Percentiles rank a stretch among this genome's conserved stretches.
Conservation (phyloP, 2,113 vertebrate species). For the Zosterops japonicus region DNA sequence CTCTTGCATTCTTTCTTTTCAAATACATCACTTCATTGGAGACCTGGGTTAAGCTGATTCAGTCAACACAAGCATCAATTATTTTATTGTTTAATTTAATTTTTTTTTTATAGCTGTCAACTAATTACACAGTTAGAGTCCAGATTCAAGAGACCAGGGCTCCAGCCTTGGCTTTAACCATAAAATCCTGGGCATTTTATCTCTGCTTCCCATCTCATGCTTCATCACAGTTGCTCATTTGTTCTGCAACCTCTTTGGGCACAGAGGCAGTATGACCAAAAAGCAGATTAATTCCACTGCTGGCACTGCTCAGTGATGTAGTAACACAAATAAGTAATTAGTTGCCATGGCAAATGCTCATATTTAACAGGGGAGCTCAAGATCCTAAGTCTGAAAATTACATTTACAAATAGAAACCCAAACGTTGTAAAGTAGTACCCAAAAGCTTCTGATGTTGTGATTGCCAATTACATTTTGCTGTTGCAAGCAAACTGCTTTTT, state of each 20-base stretch:
- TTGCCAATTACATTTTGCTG: background rate
- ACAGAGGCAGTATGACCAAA: background rate
- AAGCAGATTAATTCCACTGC: background rate
- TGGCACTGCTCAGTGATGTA: background rate
- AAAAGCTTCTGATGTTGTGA: background rate
- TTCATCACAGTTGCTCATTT: background rate
- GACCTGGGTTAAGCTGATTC: background rate
- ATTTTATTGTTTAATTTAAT: background rate
- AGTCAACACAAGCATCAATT: background rate
- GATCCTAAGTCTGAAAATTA: background rate
- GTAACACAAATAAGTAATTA: background rate
- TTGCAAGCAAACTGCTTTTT: constrained; percentile 8
- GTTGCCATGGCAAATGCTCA: background rate
- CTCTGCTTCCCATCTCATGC: background rate
- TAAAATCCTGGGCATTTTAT: background rate
- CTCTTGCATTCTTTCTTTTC: background rate
- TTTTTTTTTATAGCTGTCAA: background rate
- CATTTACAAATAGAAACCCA: background rate
- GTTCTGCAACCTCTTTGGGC: background rate
- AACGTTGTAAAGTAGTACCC: background rate
- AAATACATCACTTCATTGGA: background rate
- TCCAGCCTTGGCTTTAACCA: background rate
- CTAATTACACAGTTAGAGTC: background rate
- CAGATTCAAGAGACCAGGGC: background rate
- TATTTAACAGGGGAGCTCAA: background rate